A percentile compares a stretch with the other conserved stretches of the same genome.
Conservation (phyloP, 2,888 invertebrate genomes). For the Caenorhabditis japonica region DNA sequence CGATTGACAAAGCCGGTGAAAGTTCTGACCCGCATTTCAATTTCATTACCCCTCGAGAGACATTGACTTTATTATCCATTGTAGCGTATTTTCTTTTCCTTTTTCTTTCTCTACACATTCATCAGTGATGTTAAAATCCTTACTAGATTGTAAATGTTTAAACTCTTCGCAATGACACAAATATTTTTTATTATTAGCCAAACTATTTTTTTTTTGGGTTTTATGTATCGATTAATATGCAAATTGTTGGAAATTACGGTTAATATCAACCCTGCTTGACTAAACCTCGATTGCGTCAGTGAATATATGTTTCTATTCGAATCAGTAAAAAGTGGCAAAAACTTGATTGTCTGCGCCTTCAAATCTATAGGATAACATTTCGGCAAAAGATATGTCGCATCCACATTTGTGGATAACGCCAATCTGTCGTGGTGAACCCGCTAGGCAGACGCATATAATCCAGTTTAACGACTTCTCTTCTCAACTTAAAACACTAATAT, state of each 20-base stretch:
- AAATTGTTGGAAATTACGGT: no score
- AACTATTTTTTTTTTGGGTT: no score
- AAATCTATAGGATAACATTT: conserved; percentile 15
- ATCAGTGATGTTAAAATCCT: no score
- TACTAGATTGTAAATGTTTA: no score
- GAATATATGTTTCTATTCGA: conserved; percentile 1
- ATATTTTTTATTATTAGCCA: no score
- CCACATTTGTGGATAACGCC: conserved; percentile 32
- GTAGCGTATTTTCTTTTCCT: neutral
- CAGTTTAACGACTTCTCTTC: conserved; percentile 29
- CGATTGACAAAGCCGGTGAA: conserved; percentile 16
- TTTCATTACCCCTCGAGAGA: conserved; percentile 27
- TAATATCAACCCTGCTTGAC: no score
- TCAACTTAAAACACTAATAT: conserved; percentile 17
- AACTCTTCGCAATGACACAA: no score
- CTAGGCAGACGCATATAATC: conserved; percentile 41
- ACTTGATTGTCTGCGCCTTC: conserved; percentile 46
- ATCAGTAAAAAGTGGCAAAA: conserved; percentile 26
- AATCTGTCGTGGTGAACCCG: conserved; percentile 32
- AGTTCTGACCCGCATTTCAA: conserved; percentile 36
- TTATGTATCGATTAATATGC: no score
- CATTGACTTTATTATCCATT: conserved; percentile 13
- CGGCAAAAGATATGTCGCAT: conserved; percentile 45
- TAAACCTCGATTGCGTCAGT: no score
- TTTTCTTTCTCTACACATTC: neutral